These are phyloP conservation scores for Mormoops blainvillei DNA, from an alignment of 2,113 vertebrate genomes.

Conservation along the genomic window DNA sequence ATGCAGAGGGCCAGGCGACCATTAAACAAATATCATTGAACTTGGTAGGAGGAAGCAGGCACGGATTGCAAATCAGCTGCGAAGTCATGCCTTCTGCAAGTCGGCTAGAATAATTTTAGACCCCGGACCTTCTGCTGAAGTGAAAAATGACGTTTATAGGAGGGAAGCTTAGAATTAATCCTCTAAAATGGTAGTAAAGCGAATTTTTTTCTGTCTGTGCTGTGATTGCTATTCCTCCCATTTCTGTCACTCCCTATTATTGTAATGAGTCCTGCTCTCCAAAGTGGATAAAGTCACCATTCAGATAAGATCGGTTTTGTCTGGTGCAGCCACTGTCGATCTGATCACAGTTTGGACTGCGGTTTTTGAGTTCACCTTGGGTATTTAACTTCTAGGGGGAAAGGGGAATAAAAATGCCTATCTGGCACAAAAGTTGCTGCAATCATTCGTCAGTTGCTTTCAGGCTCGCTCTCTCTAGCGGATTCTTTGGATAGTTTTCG, in stretches of 20 bases:
- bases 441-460: constrained; percentile 38
- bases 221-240: constrained; percentile 55
- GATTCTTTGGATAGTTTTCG: background rate
- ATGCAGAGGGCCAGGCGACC: background rate
- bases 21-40: constrained; percentile 60
- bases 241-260: constrained; percentile 77
- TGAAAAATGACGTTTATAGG: constrained; percentile 73
- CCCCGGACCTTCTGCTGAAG: constrained; percentile 61
- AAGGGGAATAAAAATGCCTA: constrained; percentile 65
- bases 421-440: constrained; percentile 17
- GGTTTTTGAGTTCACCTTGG: constrained; percentile 78
- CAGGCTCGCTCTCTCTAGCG: background rate
- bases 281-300: constrained; percentile 77
- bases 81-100: constrained; percentile 52
- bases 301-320: constrained; percentile 80
- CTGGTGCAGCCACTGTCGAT: constrained; percentile 76
- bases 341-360: constrained; percentile 72
- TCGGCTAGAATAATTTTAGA: constrained; percentile 62
- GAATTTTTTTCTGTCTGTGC: constrained; percentile 67
- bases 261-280: constrained; percentile 75
- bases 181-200: constrained; percentile 71
- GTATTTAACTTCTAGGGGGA: constrained; percentile 64
- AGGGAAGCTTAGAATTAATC: constrained; percentile 70
- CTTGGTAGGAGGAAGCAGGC: constrained; percentile 31
- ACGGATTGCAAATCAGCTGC: constrained; percentile 56